Conservation (phyloP, 2,113 vertebrate genomes). For the Semnornis frantzii region DNA sequence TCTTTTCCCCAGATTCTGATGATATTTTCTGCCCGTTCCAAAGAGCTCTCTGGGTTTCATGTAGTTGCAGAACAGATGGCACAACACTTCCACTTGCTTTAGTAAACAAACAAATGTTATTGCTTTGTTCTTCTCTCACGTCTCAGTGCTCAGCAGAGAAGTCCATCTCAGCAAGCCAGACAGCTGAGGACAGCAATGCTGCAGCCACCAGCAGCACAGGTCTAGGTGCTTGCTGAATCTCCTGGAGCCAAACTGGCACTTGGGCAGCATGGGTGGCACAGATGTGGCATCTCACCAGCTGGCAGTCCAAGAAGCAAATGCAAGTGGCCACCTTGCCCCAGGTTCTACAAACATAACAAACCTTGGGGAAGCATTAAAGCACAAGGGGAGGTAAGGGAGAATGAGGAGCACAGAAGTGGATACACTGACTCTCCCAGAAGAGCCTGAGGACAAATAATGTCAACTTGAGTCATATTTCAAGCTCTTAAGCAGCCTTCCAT, state of each 20-base stretch:
- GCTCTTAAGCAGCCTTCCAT: not conserved
- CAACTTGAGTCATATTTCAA: slow-evolving; percentile 48
- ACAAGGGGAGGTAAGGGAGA: not conserved
- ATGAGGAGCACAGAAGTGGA: not conserved
- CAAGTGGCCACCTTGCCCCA: not conserved
- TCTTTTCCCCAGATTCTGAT: not conserved
- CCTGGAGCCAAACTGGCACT: not conserved
- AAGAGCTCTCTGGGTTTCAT: not conserved
- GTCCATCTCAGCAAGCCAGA: not conserved
- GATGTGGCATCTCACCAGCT: not conserved
- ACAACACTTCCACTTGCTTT: not conserved
- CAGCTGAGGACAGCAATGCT: not conserved
- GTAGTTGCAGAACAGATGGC: slow-evolving; percentile 39
- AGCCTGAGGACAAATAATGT: slow-evolving; percentile 23
- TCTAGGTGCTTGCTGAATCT: accelerated
- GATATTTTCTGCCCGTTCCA: slow-evolving; percentile 8
- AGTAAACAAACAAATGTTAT: not conserved
- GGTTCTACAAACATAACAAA: not conserved
- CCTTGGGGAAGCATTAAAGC: not conserved
- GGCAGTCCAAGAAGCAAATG: not conserved
- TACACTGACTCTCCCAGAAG: not conserved
- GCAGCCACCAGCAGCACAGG: not conserved
- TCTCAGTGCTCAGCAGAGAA: not conserved
- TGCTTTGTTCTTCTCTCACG: not conserved
- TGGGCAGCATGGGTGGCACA: not conserved